Base-by-base conservation (phyloP, 2,888 invertebrate genomes). In the Melanchra persicariae region DNA sequence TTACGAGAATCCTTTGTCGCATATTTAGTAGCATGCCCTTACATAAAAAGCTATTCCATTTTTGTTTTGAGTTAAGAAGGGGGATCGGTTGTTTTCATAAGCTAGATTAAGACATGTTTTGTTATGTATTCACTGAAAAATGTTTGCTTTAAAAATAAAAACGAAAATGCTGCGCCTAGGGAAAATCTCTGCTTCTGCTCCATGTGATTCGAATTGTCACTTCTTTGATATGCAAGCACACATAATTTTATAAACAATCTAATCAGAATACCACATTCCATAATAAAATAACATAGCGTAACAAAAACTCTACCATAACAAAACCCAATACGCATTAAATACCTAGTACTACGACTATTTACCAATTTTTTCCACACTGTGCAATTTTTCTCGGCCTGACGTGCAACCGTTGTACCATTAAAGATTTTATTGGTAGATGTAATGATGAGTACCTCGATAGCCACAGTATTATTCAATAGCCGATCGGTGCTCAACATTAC, bases 341-440 rank as follows among this genome's bases (percentile, higher is more conserved):
- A 22, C 40, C 4, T 45, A 43, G 30, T 52, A 57, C n/a, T 45
- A 22, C 3, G 12, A 52, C 19, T 57, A 64, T 47, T 75, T 43
- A 70, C 12, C 45, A 49, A 61, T 75, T 76, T 43, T 54, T 45
- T 64, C 37, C 43, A 54, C 9, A 19, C 30, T 63, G 65, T 66
- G 30, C 57, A 49, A 57, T 67, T 71, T 74, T 62, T 63, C 22
- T 30, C 47, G 84, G 69, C 83, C 70, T 34, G 64, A 60, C 43
- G 71, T 34, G 76, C 37, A 84, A 40, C 10, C 7, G 43, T 57
- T 75, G 68, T 77, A 58, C 82, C 75, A 85, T 83, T 83, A 79
- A 85, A 83, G 66, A 81, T 84, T 83, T 87, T 83, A 87, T 83
- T 84, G 78, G 78, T 59, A 70, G 77, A 74, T 78, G 78, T 82